phyloP scores from a whole-genome alignment of 37 sponge, comb jelly and placozoan species.

The Mnemiopsis leidyi region DNA sequence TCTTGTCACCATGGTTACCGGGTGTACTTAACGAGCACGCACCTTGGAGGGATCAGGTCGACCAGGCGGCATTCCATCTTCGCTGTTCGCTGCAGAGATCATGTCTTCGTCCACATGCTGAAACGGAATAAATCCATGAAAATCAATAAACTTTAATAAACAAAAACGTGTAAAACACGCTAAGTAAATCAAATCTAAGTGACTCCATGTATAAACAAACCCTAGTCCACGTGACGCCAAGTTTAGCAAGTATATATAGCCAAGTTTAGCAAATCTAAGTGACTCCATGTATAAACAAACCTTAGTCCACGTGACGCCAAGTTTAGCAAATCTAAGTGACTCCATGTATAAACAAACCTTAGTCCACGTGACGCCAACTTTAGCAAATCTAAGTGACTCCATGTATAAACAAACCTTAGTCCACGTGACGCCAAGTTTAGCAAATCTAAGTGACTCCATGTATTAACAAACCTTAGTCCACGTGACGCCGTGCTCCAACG shows the following conservation, averaged over 20 bases:
- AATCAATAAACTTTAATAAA: background rate
- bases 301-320: slow-evolving; percentile 30
- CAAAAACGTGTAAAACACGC: background rate
- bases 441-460: too few relatives aligned
- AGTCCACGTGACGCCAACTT: slow-evolving; percentile 28
- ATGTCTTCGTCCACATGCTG: slow-evolving; percentile 62
- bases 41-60: slow-evolving; percentile 12
- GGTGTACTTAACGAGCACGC: slow-evolving; percentile 27
- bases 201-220: background rate
- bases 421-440: slow-evolving; percentile 40
- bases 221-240: slow-evolving; percentile 56
- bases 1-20: background rate
- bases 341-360: too few relatives aligned
- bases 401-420: slow-evolving; percentile 3
- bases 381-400: too few relatives aligned
- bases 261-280: too few relatives aligned
- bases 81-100: slow-evolving; percentile 46
- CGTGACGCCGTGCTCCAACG: slow-evolving; percentile 58
- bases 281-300: too few relatives aligned
- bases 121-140: background rate
- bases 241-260: background rate
- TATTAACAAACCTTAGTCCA: slow-evolving; percentile 36
- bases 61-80: slow-evolving; percentile 25
- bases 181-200: too few relatives aligned
- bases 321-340: too few relatives aligned